Evolutionary conservation across 2,113 vertebrate species (phyloP), one percentile per base, ranked within the genome.

Genomic region (Thunnus maccoyii): DNA sequence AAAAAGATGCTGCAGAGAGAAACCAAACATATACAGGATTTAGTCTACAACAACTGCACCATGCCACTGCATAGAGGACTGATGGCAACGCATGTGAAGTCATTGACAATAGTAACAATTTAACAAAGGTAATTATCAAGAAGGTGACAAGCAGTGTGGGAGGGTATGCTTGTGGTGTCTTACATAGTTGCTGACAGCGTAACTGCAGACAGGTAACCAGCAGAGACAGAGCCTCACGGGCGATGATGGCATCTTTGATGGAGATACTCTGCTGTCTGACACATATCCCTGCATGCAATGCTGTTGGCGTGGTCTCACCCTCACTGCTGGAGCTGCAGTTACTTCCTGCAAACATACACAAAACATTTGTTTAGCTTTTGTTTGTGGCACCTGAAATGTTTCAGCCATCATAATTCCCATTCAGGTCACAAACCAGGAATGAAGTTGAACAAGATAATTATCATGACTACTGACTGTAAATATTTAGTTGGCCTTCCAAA

Each of bases 241-340:
- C 97, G 46, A 99, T 98, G 86, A 99, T 96, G 5, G 98, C 95
- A 75, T 99, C 98, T 94, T 99, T 99, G 94, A 96, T 97, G 56
- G 97, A 99, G 60, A 99, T 97, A 0, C 95, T 96, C 86, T 96
- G 97, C 81, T 99, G 98, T 46, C 97, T 95, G 63, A 99, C 97
- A 61, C 98, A 99, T 93, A 99, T 99, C 51, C 98, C 97, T 2
- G 98, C 98, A 0, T 99, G 98, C 83, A 99, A 88, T 0, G 96
- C 96, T 3, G 95, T 97, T 0, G 93, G 92, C 0, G 92, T 78
- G 41, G 96, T 91, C 58, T 99, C 98, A 0, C 98, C 98, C 88
- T 99, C 98, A 0, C 98, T 99, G 89, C 98, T 96, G 16, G 98
- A 98, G 87, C 98, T 99, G 95, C 98, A 99, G 73, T 97, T 99